A percentile compares a stretch with the other conserved stretches of the same genome.
Conservation (phyloP, 2,888 invertebrate genomes). For the Limenitis camilla region DNA sequence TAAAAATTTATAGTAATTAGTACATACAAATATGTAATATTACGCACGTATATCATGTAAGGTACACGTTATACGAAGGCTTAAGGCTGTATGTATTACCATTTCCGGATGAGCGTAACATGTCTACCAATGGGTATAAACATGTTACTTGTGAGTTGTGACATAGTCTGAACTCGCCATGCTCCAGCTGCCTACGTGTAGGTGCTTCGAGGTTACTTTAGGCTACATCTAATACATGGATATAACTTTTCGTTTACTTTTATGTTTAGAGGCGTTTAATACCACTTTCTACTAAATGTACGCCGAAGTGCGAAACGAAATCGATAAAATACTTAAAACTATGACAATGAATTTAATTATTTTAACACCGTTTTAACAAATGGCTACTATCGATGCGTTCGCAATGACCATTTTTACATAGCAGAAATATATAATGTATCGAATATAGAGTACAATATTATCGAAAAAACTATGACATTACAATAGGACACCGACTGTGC, state of each 20-base stretch:
- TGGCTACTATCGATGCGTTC: constrained; percentile 69
- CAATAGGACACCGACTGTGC: constrained; percentile 68
- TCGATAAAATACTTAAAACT: constrained; percentile 70
- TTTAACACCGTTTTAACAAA: constrained; percentile 61
- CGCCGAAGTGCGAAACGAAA: constrained; percentile 70
- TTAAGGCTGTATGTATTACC: constrained; percentile 20
- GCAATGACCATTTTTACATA: constrained; percentile 70
- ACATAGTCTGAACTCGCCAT: constrained; percentile 11
- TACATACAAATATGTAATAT: constrained; percentile 35
- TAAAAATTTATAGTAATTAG: constrained; percentile 66
- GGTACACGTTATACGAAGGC: constrained; percentile 25
- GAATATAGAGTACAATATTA: constrained; percentile 73
- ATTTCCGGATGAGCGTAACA: neutral
- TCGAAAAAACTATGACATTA: constrained; percentile 71
- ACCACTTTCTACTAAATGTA: constrained; percentile 60
- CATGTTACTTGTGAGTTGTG: constrained; percentile 6
- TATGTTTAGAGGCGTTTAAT: constrained; percentile 53
- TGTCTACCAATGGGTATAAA: neutral
- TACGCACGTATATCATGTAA: constrained; percentile 33
- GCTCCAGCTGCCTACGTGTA: constrained; percentile 12
- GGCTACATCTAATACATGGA: constrained; percentile 65
- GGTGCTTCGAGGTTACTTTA: constrained; percentile 20
- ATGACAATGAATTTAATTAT: constrained; percentile 71
- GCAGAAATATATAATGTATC: constrained; percentile 72
- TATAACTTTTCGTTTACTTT: constrained; percentile 56